phyloP scores from a whole-genome alignment of 2,888 invertebrate species.

The Agapetus fuscipes region DNA sequence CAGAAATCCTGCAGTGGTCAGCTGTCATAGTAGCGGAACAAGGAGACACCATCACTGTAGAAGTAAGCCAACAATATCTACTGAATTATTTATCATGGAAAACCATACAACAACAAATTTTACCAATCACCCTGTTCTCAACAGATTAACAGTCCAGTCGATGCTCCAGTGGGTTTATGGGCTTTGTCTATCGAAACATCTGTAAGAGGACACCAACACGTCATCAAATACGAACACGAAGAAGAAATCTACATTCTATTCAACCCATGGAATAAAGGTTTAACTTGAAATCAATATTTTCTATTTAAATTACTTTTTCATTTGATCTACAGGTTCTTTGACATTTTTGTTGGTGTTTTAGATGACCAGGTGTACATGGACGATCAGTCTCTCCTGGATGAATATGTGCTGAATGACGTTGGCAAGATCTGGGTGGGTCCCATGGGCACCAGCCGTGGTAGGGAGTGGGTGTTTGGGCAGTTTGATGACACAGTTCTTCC shows the following conservation, averaged over 20 bases:
- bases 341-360: constrained; percentile 32
- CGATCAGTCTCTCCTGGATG: constrained; percentile 56
- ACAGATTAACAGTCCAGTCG: constrained; percentile 57
- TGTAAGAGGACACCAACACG: constrained; percentile 32
- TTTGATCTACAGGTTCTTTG: background rate
- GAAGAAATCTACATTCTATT: constrained; percentile 66
- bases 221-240: constrained; percentile 46
- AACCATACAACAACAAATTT: background rate
- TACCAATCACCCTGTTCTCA: too few relatives aligned
- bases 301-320: background rate
- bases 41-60: constrained; percentile 31
- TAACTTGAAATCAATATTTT: constrained; percentile 3
- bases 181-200: constrained; percentile 52
- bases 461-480: constrained; percentile 79
- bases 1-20: constrained; percentile 28
- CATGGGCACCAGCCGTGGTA: constrained; percentile 58
- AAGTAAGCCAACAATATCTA: constrained; percentile 23
- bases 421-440: constrained; percentile 82
- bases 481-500: constrained; percentile 63
- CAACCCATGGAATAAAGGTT: constrained; percentile 78
- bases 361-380: constrained; percentile 72
- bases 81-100: too few relatives aligned
- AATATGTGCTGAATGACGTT: constrained; percentile 71
- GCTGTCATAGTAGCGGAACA: constrained; percentile 26
- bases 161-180: constrained; percentile 60